These are phyloP conservation scores for Chelonus insularis DNA, from an alignment of 1,140 invertebrate species.

Conservation along the genomic window DNA sequence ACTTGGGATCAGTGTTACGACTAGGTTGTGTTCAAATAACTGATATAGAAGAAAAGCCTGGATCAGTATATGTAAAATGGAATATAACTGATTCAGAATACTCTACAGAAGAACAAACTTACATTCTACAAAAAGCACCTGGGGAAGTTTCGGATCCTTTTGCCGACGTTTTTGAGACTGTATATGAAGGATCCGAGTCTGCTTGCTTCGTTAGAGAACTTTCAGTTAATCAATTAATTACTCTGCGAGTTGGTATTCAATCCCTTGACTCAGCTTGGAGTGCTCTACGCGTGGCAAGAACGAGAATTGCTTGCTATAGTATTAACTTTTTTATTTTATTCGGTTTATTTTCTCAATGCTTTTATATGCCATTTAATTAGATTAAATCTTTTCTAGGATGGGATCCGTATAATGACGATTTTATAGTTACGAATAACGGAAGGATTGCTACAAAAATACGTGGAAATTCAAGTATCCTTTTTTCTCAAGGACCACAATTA, in stretches of 20 bases:
- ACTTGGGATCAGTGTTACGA: constrained; percentile 29
- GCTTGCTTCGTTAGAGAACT: constrained; percentile 38
- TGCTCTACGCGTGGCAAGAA: constrained; percentile 29
- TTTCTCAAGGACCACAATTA: constrained; percentile 34
- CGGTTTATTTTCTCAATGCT: background rate
- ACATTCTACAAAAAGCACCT: constrained; percentile 35
- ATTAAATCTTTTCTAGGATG: constrained; percentile 26
- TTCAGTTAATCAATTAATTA: constrained; percentile 30
- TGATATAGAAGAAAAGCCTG: constrained; percentile 38
- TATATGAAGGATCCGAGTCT: constrained; percentile 36
- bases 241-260: constrained; percentile 36
- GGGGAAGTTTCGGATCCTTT: constrained; percentile 31
- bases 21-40: constrained; percentile 36
- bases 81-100: constrained; percentile 37
- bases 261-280: constrained; percentile 33
- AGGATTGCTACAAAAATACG: constrained; percentile 33
- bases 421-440: constrained; percentile 32
- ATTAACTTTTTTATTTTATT: constrained; percentile 2
- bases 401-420: constrained; percentile 31
- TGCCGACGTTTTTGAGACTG: constrained; percentile 32
- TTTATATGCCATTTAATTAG: background rate
- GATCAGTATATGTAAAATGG: constrained; percentile 37
- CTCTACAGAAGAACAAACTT: constrained; percentile 34
- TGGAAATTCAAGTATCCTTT: constrained; percentile 32
- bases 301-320: constrained; percentile 33